Conservation (phyloP, 2,113 vertebrate genomes). For the Mungos mungo region DNA sequence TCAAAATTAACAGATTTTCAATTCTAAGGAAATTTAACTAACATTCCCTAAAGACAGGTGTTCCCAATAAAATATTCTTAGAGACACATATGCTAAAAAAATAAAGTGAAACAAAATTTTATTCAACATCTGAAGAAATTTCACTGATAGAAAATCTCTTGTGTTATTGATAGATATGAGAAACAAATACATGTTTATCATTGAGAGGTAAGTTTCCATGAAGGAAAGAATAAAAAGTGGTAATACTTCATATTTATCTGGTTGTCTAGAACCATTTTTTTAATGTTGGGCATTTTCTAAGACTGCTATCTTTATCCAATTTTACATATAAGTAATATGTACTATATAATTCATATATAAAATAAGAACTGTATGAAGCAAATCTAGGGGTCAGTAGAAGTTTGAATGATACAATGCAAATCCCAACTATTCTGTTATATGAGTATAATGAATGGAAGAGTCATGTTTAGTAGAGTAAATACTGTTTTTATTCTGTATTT, state of each 20-base stretch:
- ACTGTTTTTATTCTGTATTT: not conserved
- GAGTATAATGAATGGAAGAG: not conserved
- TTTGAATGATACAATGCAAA: not conserved
- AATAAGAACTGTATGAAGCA: not conserved
- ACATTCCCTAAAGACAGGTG: not conserved
- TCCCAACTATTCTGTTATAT: not conserved
- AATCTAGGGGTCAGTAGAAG: not conserved
- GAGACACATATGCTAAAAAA: not conserved
- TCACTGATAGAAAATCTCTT: not conserved
- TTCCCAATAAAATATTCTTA: not conserved
- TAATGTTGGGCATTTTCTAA: not conserved
- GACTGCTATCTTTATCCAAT: not conserved
- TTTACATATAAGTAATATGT: not conserved
- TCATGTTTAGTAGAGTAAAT: not conserved
- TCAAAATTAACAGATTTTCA: not conserved
- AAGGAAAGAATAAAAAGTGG: not conserved
- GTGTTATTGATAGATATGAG: not conserved
- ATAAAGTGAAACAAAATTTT: not conserved
- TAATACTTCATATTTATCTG: not conserved
- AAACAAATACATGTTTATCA: not conserved
- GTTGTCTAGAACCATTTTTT: not conserved
- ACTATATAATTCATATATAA: not conserved
- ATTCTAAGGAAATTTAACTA: not conserved
- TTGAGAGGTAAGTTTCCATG: not conserved
- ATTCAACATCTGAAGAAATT: not conserved